Evolutionary conservation across 2,113 vertebrate species (phyloP), one percentile per base, ranked within the genome.

Genomic region (Corythornis cristatus): DNA sequence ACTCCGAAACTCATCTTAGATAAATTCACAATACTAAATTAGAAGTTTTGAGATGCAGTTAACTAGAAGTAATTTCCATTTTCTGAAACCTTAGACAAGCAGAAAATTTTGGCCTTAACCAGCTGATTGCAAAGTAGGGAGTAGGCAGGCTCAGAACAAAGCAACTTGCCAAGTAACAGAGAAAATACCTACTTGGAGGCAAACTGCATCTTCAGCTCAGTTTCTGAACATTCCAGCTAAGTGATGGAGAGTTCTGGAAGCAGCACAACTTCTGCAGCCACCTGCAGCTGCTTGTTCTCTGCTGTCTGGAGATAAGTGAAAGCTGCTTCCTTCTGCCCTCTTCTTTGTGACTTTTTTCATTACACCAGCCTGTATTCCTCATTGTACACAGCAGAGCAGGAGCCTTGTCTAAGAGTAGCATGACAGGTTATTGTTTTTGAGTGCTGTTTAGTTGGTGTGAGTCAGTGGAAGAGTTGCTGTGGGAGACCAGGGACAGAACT

Each of bases 341-440:
- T 91, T 85, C 90, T 95, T 97, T 97, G 92, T 90, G 93, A 84
- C 89, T 94, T 75, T 83, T 37, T 37, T 87, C 78, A 56, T 90
- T 94, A 73, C 76, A 62, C 10, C 66, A 72, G 60, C 22, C 58
- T 82, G 5, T 91, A 60, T 96, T 94, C 60, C n/a, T 96, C 46
- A 50, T 95, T 94, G 84, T 86, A 68, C 50, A 50, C 80, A 83
- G 92, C 90, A 88, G 62, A 68, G 48, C 71, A 72, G 86, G 50
- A 92, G 81, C 78, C 74, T 94, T 96, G 80, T 83, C 51, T 67
- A 87, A 93, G 62, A 79, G 71, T 76, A 92, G 61, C 10, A 19
- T 93, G 83, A 65, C 28, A 84, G 58, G 40, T 67, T 88, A 62
- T 96, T 67, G 95, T 88, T 81, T 96, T 71, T 96, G 12, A 40